These are phyloP conservation scores for Radopholus similis DNA, from an alignment of 1,140 invertebrate species.

Conservation along the genomic window DNA sequence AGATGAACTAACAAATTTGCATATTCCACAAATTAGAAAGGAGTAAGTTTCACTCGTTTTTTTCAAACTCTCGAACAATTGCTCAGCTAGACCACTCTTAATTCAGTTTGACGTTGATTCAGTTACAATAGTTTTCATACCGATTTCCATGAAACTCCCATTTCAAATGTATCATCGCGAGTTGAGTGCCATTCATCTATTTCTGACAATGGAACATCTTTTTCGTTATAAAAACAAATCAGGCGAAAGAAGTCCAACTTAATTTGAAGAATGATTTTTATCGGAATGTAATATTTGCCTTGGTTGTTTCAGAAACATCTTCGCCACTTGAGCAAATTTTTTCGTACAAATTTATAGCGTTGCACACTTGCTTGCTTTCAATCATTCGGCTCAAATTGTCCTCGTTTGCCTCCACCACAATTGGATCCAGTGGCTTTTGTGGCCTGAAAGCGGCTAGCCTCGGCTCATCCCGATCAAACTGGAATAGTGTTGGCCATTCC, in stretches of 20 bases:
- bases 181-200: slow-evolving; percentile 43
- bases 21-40: slow-evolving; percentile 34
- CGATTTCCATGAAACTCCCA: slow-evolving; percentile 1
- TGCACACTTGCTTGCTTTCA: slow-evolving; percentile 23
- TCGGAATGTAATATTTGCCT: background rate
- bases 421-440: slow-evolving; percentile 40
- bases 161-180: slow-evolving; percentile 22
- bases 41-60: slow-evolving; percentile 36
- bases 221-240: slow-evolving; percentile 37
- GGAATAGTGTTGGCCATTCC: slow-evolving; percentile 60
- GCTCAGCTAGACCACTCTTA: slow-evolving; percentile 29
- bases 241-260: slow-evolving; percentile 31
- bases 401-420: slow-evolving; percentile 36
- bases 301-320: slow-evolving; percentile 14
- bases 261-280: slow-evolving; percentile 12
- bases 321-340: slow-evolving; percentile 17
- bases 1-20: slow-evolving; percentile 32
- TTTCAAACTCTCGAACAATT: slow-evolving; percentile 30
- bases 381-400: slow-evolving; percentile 30
- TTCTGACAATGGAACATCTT: slow-evolving; percentile 36
- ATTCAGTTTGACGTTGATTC: background rate
- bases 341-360: slow-evolving; percentile 38
- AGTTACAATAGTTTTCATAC: slow-evolving; percentile 1
- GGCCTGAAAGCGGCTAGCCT: slow-evolving; percentile 45
- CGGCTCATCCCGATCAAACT: slow-evolving; percentile 55